Evolutionary conservation across 1,140 invertebrate genomes (phyloP).

Genomic region (Amyelois transitella): DNA sequence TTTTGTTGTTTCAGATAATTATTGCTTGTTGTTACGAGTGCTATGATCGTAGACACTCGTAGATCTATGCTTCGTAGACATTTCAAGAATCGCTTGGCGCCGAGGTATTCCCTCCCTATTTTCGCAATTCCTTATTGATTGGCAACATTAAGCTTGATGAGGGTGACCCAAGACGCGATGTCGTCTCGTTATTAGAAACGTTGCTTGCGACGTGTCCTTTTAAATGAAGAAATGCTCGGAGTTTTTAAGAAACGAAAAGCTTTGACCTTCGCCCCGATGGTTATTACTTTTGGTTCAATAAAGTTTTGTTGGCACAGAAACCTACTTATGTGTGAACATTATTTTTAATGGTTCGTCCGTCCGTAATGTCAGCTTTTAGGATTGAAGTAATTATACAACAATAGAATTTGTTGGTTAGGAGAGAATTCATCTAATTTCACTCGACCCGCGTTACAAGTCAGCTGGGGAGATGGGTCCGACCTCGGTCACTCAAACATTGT

Average conservation of each 20-base stretch:
- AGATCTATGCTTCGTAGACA: too few relatives aligned
- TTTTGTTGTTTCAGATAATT: too few relatives aligned
- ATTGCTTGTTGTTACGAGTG: too few relatives aligned
- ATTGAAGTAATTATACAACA: too few relatives aligned
- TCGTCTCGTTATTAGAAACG: slow-evolving; percentile 12
- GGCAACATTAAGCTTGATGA: slow-evolving; percentile 31
- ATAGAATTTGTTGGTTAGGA: too few relatives aligned
- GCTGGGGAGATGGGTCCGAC: not conserved
- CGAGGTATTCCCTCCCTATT: slow-evolving; percentile 19
- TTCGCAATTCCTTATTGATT: slow-evolving; percentile 34
- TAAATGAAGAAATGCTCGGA: not conserved
- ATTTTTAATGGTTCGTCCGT: not conserved
- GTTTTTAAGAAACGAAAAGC: too few relatives aligned
- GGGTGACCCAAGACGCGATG: slow-evolving; percentile 6
- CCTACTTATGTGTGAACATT: not conserved
- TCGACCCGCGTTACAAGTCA: not conserved
- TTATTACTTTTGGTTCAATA: not conserved
- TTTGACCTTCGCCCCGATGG: not conserved
- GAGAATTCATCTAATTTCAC: not conserved
- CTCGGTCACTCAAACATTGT: not conserved
- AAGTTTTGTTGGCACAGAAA: not conserved
- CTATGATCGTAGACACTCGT: too few relatives aligned
- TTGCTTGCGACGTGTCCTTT: not conserved
- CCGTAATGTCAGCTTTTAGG: too few relatives aligned
- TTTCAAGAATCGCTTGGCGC: not conserved